Conservation (phyloP, 2,797 vertebrate genomes). For the Nannoperca obscura region DNA sequence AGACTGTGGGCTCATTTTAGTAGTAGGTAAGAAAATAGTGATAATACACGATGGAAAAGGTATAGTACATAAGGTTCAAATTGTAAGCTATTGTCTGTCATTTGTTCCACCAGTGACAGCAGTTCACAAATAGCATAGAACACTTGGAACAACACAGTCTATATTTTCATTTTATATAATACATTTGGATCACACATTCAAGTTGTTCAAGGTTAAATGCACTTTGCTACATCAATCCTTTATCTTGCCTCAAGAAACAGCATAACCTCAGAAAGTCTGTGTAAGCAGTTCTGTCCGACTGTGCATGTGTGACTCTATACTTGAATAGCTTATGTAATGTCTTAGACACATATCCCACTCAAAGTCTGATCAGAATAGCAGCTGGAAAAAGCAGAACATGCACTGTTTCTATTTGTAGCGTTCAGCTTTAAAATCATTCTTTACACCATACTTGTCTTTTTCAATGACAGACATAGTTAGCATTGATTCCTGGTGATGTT, state of each 20-base stretch:
- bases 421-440: constrained; percentile 37
- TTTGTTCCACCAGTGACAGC: constrained; percentile 38
- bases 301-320: constrained; percentile 27
- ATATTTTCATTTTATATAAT: constrained; percentile 30
- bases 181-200: constrained; percentile 10
- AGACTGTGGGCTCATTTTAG: constrained; percentile 3
- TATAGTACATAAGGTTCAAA: constrained; percentile 3
- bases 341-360: constrained; percentile 56
- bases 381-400: constrained; percentile 60
- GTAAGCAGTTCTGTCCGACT: constrained; percentile 43
- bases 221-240: constrained; percentile 48
- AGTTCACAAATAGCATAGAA: constrained; percentile 6
- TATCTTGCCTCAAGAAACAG: constrained; percentile 33
- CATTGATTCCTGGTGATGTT: constrained; percentile 46
- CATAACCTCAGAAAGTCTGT: constrained; percentile 38
- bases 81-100: constrained; percentile 18
- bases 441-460: constrained; percentile 49
- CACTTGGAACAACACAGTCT: background rate
- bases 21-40: constrained; percentile 22
- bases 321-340: constrained; percentile 62
- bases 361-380: constrained; percentile 51
- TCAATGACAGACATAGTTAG: constrained; percentile 37
- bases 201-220: constrained; percentile 8
- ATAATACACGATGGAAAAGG: constrained; percentile 23
- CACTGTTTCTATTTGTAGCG: constrained; percentile 52